Conservation (phyloP, 1,140 invertebrate genomes). For the Saxidomus purpurata region DNA sequence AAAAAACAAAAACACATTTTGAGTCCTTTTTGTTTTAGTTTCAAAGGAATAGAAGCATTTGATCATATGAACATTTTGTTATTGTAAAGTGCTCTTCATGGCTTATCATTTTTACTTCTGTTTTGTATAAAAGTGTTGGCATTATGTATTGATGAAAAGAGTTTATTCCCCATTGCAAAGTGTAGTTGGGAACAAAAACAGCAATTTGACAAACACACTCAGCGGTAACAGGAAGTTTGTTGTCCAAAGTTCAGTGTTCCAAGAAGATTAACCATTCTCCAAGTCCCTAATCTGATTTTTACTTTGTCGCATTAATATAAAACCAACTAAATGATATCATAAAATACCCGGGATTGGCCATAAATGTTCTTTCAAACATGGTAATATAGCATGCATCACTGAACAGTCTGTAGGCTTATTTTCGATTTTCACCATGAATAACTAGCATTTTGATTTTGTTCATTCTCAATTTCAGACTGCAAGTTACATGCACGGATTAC, state of each 20-base stretch:
- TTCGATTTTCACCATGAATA: too few species aligned
- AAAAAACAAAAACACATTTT: too few species aligned
- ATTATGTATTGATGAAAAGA: not conserved
- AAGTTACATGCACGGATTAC: not conserved
- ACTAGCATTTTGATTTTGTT: not conserved
- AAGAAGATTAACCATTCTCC: not conserved
- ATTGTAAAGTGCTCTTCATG: too few species aligned
- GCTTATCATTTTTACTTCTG: not conserved
- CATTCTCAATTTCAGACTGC: not conserved
- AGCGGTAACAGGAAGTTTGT: not conserved
- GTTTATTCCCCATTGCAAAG: not conserved
- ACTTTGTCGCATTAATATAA: not conserved
- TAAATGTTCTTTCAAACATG: not conserved
- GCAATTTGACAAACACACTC: too few species aligned
- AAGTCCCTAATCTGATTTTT: not conserved
- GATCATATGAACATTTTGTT: not conserved
- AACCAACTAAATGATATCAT: constrained; percentile 24
- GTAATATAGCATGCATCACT: not conserved
- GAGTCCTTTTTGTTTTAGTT: too few species aligned
- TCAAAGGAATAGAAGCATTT: not conserved
- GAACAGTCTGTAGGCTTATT: not conserved
- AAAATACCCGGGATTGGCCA: not conserved
- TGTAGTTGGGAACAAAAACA: not conserved
- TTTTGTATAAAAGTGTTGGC: not conserved
- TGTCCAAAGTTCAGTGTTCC: not conserved